Percentiles rank a stretch among this genome's conserved stretches.
phyloP scores from a whole-genome alignment of 2,797 vertebrate species.

The Atherinosoma microstoma region DNA sequence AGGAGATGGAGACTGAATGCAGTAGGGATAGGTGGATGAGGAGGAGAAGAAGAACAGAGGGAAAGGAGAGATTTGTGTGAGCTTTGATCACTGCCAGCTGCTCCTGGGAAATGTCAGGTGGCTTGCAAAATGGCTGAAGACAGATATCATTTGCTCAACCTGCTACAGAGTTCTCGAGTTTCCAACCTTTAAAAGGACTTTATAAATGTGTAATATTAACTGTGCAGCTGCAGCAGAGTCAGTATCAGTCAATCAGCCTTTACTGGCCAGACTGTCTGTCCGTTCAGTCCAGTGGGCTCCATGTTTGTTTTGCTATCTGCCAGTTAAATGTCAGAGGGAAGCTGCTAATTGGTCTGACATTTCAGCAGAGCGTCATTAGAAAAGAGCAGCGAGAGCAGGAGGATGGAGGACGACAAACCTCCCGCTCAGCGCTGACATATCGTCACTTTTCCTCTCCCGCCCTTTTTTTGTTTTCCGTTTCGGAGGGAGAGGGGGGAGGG shows the following conservation, averaged over 20 bases:
- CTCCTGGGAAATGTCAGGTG: constrained; percentile 77
- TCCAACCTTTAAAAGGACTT: constrained; percentile 47
- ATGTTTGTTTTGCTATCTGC: constrained; percentile 66
- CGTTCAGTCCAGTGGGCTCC: constrained; percentile 33
- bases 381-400: constrained; percentile 55
- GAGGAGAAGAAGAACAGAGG: constrained; percentile 26
- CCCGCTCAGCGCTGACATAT: constrained; percentile 63
- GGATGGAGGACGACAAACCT: constrained; percentile 68
- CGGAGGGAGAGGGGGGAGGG: background rate
- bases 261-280: constrained; percentile 36
- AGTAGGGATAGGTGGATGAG: constrained; percentile 16
- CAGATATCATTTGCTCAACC: constrained; percentile 15
- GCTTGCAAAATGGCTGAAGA: constrained; percentile 61
- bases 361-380: constrained; percentile 69
- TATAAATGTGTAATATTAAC: constrained; percentile 44
- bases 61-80: constrained; percentile 30
- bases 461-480: constrained; percentile 1
- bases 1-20: constrained; percentile 33
- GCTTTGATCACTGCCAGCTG: constrained; percentile 68
- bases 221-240: constrained; percentile 10
- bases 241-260: constrained; percentile 37
- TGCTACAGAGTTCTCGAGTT: constrained; percentile 23
- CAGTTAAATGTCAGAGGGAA: constrained; percentile 76
- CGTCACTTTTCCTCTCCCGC: constrained; percentile 35
- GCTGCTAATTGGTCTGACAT: constrained; percentile 82